Evolutionary conservation across 1,140 invertebrate species (phyloP).

Genomic region (Macrobrachium nipponense): DNA sequence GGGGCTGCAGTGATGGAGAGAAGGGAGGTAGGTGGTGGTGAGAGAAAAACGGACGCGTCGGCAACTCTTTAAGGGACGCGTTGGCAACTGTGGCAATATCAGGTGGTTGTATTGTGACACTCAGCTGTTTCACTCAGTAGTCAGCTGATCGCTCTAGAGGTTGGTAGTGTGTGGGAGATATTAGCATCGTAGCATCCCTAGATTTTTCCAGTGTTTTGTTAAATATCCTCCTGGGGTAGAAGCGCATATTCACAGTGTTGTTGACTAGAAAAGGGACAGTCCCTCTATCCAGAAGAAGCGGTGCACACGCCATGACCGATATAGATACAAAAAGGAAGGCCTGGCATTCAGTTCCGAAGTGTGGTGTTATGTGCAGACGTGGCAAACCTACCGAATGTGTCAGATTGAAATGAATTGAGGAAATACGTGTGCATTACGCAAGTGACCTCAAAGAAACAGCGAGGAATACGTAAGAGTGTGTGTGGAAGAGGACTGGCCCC

Average conservation of each 20-base stretch:
- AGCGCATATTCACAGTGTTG: too few relatives aligned
- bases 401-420: conserved; percentile 2
- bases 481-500: too few relatives aligned
- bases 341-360: conserved; percentile 9
- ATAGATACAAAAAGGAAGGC: too few relatives aligned
- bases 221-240: too few relatives aligned
- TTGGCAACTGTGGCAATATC: conserved; percentile 53
- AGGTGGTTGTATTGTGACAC: conserved; percentile 59
- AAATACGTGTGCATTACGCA: conserved; percentile 1
- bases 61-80: conserved; percentile 31
- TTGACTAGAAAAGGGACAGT: too few relatives aligned
- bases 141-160: conserved; percentile 49
- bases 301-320: too few relatives aligned
- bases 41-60: conserved; percentile 2
- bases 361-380: conserved; percentile 44
- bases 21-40: too few relatives aligned
- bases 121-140: conserved; percentile 61
- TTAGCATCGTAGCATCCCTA: conserved; percentile 2
- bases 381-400: conserved; percentile 26
- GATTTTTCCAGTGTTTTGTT: conserved; percentile 15
- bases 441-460: background rate
- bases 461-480: too few relatives aligned
- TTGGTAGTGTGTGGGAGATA: conserved; percentile 21
- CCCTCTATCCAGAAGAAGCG: too few relatives aligned
- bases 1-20: too few relatives aligned